A percentile compares a stretch with the other conserved stretches of the same genome.
Evolutionary conservation across 2,888 invertebrate species (phyloP).

Genomic region (Glaucopsyche alexis): DNA sequence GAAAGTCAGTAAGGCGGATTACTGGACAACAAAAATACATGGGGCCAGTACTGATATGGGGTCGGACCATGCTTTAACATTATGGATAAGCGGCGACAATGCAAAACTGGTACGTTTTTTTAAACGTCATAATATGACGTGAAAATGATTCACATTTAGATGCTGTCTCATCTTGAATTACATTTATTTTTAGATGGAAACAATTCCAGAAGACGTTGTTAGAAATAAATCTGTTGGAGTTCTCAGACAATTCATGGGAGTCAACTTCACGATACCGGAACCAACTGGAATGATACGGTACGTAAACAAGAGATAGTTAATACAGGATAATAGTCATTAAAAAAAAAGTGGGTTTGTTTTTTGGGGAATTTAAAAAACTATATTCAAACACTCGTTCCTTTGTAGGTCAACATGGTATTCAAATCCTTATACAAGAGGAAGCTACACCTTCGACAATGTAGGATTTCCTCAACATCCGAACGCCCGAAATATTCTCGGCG

Average conservation of each 20-base stretch:
- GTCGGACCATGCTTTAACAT: conserved; percentile 43
- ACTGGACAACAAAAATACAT: conserved; percentile 47
- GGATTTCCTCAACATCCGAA: conserved; percentile 71
- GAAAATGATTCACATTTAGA: background rate
- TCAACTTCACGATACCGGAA: conserved; percentile 53
- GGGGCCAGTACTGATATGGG: conserved; percentile 46
- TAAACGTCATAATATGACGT: background rate
- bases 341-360: background rate
- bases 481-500: conserved; percentile 74
- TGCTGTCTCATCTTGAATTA: background rate
- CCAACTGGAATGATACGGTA: conserved; percentile 59
- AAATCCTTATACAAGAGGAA: conserved; percentile 85
- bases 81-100: conserved; percentile 53
- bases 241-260: conserved; percentile 58
- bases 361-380: background rate
- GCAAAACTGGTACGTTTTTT: conserved; percentile 50
- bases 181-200: conserved; percentile 27
- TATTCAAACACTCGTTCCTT: background rate
- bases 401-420: conserved; percentile 85
- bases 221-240: conserved; percentile 55
- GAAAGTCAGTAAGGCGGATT: conserved; percentile 41
- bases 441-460: conserved; percentile 83
- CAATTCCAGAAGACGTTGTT: conserved; percentile 51
- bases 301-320: conserved; percentile 19
- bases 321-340: no score